These are phyloP conservation scores for Notarius quadriscutis DNA, from an alignment of 2,113 vertebrate species.

Conservation along the genomic window DNA sequence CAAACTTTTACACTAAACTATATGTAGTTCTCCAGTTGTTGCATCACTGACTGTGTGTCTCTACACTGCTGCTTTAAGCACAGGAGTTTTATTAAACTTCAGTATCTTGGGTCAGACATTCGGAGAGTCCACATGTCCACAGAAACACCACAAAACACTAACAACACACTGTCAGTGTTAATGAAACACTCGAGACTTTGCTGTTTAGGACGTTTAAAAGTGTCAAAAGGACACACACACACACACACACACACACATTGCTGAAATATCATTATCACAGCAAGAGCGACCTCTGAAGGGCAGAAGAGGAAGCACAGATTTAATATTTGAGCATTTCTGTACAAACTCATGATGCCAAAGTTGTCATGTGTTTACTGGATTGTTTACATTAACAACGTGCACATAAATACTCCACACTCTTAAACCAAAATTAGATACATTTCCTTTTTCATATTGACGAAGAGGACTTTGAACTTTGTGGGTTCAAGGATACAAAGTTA, in stretches of 20 bases:
- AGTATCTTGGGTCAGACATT: not conserved
- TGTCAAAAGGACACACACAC: conserved; percentile 1
- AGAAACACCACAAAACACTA: not conserved
- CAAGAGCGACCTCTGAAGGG: conserved; percentile 13
- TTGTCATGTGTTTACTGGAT: not conserved
- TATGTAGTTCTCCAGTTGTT: not conserved
- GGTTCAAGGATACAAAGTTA: not conserved
- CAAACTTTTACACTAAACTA: not conserved
- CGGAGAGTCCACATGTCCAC: not conserved
- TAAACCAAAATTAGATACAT: not conserved
- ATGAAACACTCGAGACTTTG: not conserved
- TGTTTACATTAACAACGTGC: not conserved
- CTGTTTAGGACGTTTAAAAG: not conserved
- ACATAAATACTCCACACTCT: not conserved
- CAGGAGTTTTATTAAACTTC: not conserved
- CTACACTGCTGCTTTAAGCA: not conserved
- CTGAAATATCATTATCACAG: not conserved
- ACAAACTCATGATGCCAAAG: not conserved
- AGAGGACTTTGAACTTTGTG: not conserved
- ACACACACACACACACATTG: not conserved
- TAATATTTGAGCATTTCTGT: not conserved
- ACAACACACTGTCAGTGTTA: not conserved
- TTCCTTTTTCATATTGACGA: not conserved
- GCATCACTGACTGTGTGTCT: not conserved
- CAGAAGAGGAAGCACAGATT: not conserved